Conservation (phyloP, 2,888 invertebrate genomes). For the Caenorhabditis angaria region DNA sequence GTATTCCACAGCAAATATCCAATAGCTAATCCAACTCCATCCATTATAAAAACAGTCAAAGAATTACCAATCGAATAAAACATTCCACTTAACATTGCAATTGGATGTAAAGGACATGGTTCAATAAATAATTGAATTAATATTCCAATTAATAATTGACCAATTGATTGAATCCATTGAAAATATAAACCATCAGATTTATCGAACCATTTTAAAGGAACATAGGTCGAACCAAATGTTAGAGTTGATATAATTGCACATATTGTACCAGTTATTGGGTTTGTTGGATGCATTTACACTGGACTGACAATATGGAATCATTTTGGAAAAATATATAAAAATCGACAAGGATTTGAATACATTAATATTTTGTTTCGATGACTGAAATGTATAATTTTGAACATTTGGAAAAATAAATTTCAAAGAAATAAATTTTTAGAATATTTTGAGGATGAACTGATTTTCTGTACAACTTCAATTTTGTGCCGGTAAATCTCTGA, state of each 20-base stretch:
- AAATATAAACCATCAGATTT: conserved; percentile 56
- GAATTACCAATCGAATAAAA: conserved; percentile 53
- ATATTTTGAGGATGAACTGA: too few species aligned
- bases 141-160: conserved; percentile 46
- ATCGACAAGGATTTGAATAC: not conserved
- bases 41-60: conserved; percentile 50
- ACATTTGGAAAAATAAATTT: too few species aligned
- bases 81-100: conserved; percentile 49
- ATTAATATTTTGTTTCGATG: not conserved
- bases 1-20: conserved; percentile 57
- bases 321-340: not conserved
- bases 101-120: conserved; percentile 34
- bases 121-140: not conserved
- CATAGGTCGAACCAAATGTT: conserved; percentile 53
- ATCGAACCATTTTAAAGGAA: conserved; percentile 55
- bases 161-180: conserved; percentile 54
- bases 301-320: not conserved
- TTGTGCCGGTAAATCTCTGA: too few species aligned
- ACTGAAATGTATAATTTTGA: too few species aligned
- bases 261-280: conserved; percentile 29
- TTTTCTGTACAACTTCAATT: too few species aligned
- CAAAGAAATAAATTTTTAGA: too few species aligned
- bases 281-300: conserved; percentile 1
- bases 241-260: conserved; percentile 45
- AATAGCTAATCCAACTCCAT: conserved; percentile 54